A percentile compares a stretch with the other conserved stretches of the same genome.
phyloP scores from a whole-genome alignment of 2,888 invertebrate species.

The Geotrupes spiniger region DNA sequence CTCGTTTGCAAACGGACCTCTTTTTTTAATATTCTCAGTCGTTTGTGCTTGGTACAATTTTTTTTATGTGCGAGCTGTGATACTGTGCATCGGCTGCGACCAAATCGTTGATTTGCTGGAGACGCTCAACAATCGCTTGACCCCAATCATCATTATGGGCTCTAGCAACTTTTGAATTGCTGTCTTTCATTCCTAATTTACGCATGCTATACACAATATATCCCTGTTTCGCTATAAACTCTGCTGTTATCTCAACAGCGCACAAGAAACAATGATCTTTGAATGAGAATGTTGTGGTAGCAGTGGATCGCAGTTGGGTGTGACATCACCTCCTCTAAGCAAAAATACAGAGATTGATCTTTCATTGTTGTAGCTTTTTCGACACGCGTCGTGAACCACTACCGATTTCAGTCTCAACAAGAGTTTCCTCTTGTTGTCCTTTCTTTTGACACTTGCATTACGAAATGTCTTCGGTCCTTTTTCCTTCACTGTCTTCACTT shows the following conservation, averaged over 20 bases:
- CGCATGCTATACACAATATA: constrained; percentile 25
- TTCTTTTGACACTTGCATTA: constrained; percentile 20
- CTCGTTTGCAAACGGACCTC: no score
- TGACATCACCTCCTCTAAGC: no score
- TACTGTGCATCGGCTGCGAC: neutral
- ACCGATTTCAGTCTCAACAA: constrained; percentile 19
- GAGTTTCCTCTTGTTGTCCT: constrained; percentile 20
- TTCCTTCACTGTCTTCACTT: constrained; percentile 20
- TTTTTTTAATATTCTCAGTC: no score
- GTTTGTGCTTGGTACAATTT: no score
- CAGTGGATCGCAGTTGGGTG: no score
- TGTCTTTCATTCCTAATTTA: constrained; percentile 27
- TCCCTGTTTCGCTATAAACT: constrained; percentile 23
- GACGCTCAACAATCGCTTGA: constrained; percentile 11
- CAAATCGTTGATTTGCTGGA: neutral
- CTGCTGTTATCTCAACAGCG: constrained; percentile 21
- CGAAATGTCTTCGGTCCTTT: constrained; percentile 19
- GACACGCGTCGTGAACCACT: constrained; percentile 20
- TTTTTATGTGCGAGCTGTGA: no score
- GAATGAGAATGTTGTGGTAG: constrained; percentile 20
- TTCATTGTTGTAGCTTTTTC: constrained; percentile 13
- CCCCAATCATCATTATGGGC: constrained; percentile 22
- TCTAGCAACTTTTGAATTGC: constrained; percentile 24
- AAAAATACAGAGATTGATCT: no score
- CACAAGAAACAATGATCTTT: constrained; percentile 23